These are phyloP conservation scores for Lophochroa leadbeateri DNA, from an alignment of 2,113 vertebrate species.

Conservation along the genomic window DNA sequence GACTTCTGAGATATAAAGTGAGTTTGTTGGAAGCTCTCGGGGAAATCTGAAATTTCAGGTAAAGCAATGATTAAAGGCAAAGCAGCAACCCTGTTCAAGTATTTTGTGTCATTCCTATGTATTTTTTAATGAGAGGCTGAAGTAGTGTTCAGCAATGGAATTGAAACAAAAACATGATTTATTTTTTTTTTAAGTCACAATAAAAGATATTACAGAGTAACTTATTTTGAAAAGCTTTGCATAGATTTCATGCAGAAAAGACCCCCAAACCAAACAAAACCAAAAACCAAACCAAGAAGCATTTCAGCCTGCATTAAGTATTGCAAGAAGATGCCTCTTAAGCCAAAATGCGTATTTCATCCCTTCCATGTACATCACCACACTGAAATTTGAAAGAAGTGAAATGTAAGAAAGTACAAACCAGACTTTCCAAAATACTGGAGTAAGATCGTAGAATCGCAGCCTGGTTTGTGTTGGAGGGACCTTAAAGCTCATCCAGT, in stretches of 20 bases:
- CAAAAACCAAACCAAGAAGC: neutral
- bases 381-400: neutral
- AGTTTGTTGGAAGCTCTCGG: neutral
- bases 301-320: neutral
- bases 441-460: neutral
- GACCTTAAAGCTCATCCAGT: neutral
- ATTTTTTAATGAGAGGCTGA: neutral
- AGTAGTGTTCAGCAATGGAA: neutral
- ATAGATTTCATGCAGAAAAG: neutral
- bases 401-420: neutral
- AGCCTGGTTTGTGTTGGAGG: neutral
- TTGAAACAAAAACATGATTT: neutral
- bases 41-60: neutral
- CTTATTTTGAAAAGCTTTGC: neutral
- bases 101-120: neutral
- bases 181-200: neutral
- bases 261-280: neutral
- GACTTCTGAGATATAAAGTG: neutral
- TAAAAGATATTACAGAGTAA: neutral
- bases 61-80: neutral
- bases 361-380: neutral
- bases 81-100: neutral
- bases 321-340: neutral
- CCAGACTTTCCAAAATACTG: rapidly evolving
- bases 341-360: neutral